phyloP scores from a whole-genome alignment of 2,113 vertebrate species.

The Cavia aperea region DNA sequence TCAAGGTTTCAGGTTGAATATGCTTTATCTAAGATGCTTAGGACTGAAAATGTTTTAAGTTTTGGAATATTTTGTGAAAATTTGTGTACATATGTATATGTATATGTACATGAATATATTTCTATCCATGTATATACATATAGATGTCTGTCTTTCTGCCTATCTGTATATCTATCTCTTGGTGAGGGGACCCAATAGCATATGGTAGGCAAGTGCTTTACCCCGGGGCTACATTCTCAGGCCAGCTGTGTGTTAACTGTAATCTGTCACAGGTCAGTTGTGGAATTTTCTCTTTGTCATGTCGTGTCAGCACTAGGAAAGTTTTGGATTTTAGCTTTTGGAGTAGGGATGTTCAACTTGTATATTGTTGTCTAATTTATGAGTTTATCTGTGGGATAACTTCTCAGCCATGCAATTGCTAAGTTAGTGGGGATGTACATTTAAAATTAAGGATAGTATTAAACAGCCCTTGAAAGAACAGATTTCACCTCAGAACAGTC shows the following conservation, averaged over 20 bases:
- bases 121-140: neutral
- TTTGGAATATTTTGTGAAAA: neutral
- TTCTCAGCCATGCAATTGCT: neutral
- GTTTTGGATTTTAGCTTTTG: no score
- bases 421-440: neutral
- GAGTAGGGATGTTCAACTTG: neutral
- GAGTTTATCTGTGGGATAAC: slow-evolving; percentile 5
- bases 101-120: neutral
- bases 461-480: neutral
- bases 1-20: neutral
- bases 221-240: neutral
- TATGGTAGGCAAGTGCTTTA: neutral
- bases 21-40: no score
- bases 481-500: neutral
- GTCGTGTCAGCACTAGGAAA: neutral
- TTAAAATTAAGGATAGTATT: neutral
- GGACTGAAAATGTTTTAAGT: neutral
- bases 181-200: neutral
- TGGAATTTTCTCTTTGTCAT: neutral
- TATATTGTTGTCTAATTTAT: neutral
- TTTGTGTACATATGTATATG: neutral
- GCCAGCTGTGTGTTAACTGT: neutral
- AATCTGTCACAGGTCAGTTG: neutral
- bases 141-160: neutral
- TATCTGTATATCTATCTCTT: neutral